Evolutionary conservation across 2,797 vertebrate species (phyloP).

Genomic region (Accipiter minullus): DNA sequence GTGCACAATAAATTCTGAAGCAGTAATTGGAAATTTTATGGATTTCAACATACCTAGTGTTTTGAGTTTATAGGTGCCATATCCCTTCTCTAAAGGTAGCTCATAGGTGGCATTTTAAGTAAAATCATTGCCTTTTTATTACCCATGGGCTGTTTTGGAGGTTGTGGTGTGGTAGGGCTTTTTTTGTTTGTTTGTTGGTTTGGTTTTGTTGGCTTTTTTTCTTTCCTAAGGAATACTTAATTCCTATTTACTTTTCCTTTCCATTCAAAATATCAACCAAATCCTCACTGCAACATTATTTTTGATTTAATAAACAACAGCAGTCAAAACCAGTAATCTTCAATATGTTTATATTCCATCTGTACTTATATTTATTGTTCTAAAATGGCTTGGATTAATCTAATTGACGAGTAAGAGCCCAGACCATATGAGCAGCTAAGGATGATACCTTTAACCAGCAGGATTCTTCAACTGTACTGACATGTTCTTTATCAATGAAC

Average conservation of each 20-base stretch:
- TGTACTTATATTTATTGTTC: slow-evolving; percentile 54
- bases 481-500: slow-evolving; percentile 21
- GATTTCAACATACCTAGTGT: slow-evolving; percentile 74
- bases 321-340: neutral
- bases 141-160: neutral
- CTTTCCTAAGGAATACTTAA: neutral
- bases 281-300: neutral
- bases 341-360: slow-evolving; percentile 47
- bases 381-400: slow-evolving; percentile 29
- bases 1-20: slow-evolving; percentile 82
- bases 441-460: slow-evolving; percentile 55
- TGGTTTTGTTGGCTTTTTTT: neutral
- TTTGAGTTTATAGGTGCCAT: slow-evolving; percentile 69
- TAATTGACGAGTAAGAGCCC: slow-evolving; percentile 29
- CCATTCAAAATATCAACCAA: slow-evolving; percentile 17
- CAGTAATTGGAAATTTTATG: slow-evolving; percentile 86
- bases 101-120: slow-evolving; percentile 38
- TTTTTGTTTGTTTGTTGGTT: neutral
- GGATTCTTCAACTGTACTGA: neutral
- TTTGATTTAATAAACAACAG: slow-evolving; percentile 52
- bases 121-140: slow-evolving; percentile 7
- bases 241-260: slow-evolving; percentile 10
- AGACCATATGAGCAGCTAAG: slow-evolving; percentile 37
- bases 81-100: slow-evolving; percentile 65
- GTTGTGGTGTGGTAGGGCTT: neutral